Conservation (phyloP, 2,888 invertebrate species). For the Heteropelma amictum region DNA sequence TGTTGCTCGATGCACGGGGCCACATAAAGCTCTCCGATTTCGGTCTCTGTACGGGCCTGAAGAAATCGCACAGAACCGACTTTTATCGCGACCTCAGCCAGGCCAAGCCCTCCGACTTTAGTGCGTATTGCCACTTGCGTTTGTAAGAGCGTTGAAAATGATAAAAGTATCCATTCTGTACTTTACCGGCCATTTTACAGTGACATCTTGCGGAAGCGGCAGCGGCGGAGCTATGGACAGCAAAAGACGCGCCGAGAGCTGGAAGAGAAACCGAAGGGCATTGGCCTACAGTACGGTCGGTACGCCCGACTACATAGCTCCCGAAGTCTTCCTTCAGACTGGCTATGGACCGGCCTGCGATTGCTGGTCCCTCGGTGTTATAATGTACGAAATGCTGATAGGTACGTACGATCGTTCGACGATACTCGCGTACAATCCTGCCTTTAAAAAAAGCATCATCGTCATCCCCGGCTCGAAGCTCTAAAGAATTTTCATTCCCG, state of each 20-base stretch:
- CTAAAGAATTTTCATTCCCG: no score
- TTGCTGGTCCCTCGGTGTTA: conserved; percentile 99
- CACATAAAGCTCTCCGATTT: conserved; percentile 99
- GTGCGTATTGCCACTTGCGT: conserved; percentile 80
- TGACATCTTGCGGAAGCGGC: conserved; percentile 76
- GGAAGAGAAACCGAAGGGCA: conserved; percentile 98
- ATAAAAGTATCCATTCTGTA: not conserved
- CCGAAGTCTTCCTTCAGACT: conserved; percentile 98
- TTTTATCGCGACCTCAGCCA: conserved; percentile 98
- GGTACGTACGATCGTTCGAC: conserved; percentile 79
- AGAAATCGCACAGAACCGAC: conserved; percentile 99
- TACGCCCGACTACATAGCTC: conserved; percentile 99
- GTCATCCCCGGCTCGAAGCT: no score
- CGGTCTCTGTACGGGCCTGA: conserved; percentile 98
- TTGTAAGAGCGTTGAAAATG: not conserved
- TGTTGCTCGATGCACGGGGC: conserved; percentile 97
- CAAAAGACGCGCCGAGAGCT: conserved; percentile 98
- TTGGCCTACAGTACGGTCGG: conserved; percentile 96
- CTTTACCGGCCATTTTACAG: conserved; percentile 50
- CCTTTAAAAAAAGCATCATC: not conserved
- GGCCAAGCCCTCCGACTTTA: conserved; percentile 97
- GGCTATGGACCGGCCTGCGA: conserved; percentile 99
- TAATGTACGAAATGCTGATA: conserved; percentile 99
- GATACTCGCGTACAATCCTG: not conserved
- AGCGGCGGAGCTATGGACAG: conserved; percentile 94